phyloP scores from a whole-genome alignment of 2,888 invertebrate genomes.

The Meta bourneti region DNA sequence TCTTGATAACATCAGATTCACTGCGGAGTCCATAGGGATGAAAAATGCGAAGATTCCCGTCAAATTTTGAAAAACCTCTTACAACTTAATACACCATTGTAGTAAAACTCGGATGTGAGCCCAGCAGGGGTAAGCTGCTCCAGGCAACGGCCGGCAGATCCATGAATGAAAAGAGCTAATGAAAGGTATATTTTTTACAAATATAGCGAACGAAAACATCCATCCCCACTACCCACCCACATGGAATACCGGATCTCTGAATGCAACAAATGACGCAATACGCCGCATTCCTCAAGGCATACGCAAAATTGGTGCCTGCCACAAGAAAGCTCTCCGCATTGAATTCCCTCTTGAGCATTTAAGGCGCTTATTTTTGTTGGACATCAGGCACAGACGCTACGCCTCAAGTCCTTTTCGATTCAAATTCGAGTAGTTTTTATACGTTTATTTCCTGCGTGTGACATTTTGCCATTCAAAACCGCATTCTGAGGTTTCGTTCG shows the following conservation, averaged over 20 bases:
- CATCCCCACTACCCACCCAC: neutral
- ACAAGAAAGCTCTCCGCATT: no score
- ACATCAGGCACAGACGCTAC: no score
- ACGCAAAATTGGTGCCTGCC: neutral
- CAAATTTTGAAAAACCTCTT: neutral
- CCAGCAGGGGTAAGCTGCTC: neutral
- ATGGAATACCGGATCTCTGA: constrained; percentile 1
- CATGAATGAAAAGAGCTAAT: neutral
- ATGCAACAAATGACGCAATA: neutral
- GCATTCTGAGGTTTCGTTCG: no score
- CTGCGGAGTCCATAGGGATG: neutral
- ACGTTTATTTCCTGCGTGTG: no score
- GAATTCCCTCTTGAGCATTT: no score
- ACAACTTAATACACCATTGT: neutral
- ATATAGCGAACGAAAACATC: neutral
- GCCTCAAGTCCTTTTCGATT: no score
- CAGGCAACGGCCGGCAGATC: neutral
- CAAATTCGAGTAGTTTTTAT: no score
- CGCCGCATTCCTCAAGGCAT: neutral
- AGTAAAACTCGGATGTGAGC: neutral
- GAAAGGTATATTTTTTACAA: neutral
- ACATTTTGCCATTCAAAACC: no score
- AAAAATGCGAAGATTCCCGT: neutral
- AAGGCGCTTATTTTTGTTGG: no score
- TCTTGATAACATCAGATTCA: no score